Base-by-base conservation (phyloP, 1,140 invertebrate genomes). In the Lordiphosa clarofinis region DNA sequence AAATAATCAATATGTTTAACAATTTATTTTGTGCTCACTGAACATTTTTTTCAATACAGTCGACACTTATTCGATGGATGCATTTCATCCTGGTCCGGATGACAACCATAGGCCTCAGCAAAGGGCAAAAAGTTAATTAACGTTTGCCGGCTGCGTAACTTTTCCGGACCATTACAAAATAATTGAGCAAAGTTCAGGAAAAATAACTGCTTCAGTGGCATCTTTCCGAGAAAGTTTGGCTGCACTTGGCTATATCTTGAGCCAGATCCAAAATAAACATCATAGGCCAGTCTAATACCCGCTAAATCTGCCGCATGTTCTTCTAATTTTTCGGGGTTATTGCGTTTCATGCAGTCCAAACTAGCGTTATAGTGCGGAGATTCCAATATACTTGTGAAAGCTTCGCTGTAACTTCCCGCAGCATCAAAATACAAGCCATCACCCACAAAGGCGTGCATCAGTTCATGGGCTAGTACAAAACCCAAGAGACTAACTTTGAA, bases 101-200 rank as follows among this genome's bases (percentile, higher is more conserved):
- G 37, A 33, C 84, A 87, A 0, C 37, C 46, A 15, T 58, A 70
- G 0, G 61, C 46, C 0, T 55, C 42, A 0, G 76, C 49, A 35
- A 87, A 87, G 4, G 63, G 57, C 0, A 12, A 1, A 33, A 87
- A 87, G 6, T 79, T 62, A 1, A 42, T 56, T 4, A 87, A 8
- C 9, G 71, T 46, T 42, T 81, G 60, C 12, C 31, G 55, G 4
- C 87, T 9, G 3, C 86, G 84, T 6, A 64, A 15, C n/a, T 70
- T 73, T 3, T 56, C 43, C 0, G 4, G 0, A 0, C 5, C 10
- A 12, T 54, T 72, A 15, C 86, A 87, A 19, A 87, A 87, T 37
- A 87, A 87, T 28, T 87, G 86, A 0, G 86, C 84, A 44, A 84
- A 9, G 31, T 81, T 87, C 0, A 87, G 47, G n/a, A 87, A 87